Evolutionary conservation across 2,888 invertebrate genomes (phyloP), one percentile per base, ranked within the genome.

Genomic region (Clistopyga incitator): DNA sequence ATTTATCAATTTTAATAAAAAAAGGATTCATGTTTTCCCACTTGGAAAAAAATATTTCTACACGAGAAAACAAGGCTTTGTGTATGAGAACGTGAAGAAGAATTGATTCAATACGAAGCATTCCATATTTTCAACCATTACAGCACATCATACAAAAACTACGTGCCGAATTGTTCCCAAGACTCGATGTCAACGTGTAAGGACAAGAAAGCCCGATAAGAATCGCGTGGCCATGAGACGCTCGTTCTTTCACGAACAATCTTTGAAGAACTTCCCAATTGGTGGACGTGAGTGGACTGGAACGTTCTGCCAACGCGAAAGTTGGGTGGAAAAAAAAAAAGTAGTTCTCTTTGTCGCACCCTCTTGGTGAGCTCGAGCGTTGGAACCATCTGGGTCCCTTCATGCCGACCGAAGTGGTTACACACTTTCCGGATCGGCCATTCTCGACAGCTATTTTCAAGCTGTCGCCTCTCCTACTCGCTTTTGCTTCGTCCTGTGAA

Each of bases 401-500:
- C 70, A 82, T 82, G 75, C 70, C 75, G 71, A 78, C 86, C 82
- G 78, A 87, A 89, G 87, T 87, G 87, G 88, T 87, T 87, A 85
- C 88, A 87, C 86, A 85, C 88, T 87, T 87, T 86, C 77, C 84
- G 82, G 75, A 87, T 71, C 78, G 81, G 64, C 84, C 71, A 81
- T 81, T 78, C 65, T 56, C 29, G 74, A 50, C 77, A 83, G 84
- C 86, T 86, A 88, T 88, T 87, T 86, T 86, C 88, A 84, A 75
- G 74, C 82, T 82, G 76, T 64, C 78, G 77, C 59, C 52, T 67
- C 25, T 18, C 25, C n/a, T 61, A 71, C 71, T 50, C 42, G 52
- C 56, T 78, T 77, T 67, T 79, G 50, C 65, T 71, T 61, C 67
- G 56, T 59, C 34, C 52, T 18, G 38, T 50, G 52, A 67, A 75